Base-by-base conservation (phyloP, 2,888 invertebrate genomes). In the Dasysyrphus albostriatus region DNA sequence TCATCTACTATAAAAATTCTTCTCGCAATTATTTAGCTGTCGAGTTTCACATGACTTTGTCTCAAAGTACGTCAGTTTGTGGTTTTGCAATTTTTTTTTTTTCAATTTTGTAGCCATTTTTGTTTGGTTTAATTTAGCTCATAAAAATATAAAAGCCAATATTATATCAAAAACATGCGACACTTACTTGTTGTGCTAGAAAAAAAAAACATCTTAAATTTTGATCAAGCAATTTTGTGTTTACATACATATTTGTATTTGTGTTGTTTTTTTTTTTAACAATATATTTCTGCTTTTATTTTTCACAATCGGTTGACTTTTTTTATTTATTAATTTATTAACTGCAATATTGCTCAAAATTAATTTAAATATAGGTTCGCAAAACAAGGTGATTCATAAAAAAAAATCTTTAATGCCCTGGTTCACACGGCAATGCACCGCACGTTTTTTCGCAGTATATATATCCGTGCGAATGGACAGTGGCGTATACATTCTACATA, bases 1-100 rank as follows among this genome's bases (percentile, higher is more conserved):
- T 2, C 1, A 24, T 24, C n/a, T 16, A 24, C 3, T 63, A n/a
- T n/a, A 44, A 44, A 63, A 58, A n/a, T 63, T 4, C 42, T 61
- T 42, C 42, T n/a, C 39, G 14, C 61, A 61, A 42, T 24, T 51
- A 51, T 51, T 51, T 51, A 19, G 61, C 5, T 29, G 61, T 4
- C 39, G 10, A 24, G 39, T 61, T 42, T 63, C 63, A 63, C 63
- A 63, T 63, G 63, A 44, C 59, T 34, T 63, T 44, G 8, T 32
- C 32, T 44, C 3, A 24, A 24, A 24, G 24, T 63, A 44, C 63
- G 63, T 63, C 63, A 44, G 29, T 16, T 29, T 29, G 44, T 63
- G 44, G 39, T 44, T 29, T 63, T 44, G 24, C 16, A 58, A n/a
- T 32, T 24, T 29, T 44, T 29, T n/a, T 29, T 32, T 39, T 24